A percentile compares a stretch with the other conserved stretches of the same genome.
These are phyloP conservation scores for Urocyon cinereoargenteus DNA, from an alignment of 2,797 vertebrate genomes.

Conservation along the genomic window DNA sequence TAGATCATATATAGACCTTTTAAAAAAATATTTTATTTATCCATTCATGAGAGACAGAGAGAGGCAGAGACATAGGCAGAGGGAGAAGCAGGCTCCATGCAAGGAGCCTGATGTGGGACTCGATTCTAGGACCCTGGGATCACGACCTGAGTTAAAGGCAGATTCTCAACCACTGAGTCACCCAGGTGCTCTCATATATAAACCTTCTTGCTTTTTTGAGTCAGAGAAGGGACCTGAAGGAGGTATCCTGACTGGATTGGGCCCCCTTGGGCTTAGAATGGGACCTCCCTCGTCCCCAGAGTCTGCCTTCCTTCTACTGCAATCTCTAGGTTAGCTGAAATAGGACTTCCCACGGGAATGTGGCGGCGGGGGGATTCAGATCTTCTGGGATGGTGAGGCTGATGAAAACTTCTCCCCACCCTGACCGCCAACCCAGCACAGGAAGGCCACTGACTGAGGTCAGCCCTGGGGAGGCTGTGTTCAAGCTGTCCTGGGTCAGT, in stretches of 20 bases:
- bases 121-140: too few relatives aligned
- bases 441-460: neutral
- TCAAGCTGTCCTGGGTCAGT: neutral
- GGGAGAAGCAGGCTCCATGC: too few relatives aligned
- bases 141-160: too few relatives aligned
- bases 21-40: neutral
- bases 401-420: neutral
- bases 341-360: neutral
- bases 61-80: too few relatives aligned
- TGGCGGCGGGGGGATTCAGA: neutral
- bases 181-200: neutral
- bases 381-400: neutral
- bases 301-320: neutral
- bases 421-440: neutral
- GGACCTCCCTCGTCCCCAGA: neutral
- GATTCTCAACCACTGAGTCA: too few relatives aligned
- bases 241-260: neutral
- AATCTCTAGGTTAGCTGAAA: neutral
- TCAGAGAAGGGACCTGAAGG: neutral
- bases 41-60: too few relatives aligned
- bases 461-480: neutral
- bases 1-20: neutral
- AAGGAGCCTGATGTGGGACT: too few relatives aligned
- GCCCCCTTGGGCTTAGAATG: neutral
- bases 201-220: constrained; percentile 19